Percentiles rank a stretch among this genome's conserved stretches.
Conservation (phyloP, 2,113 vertebrate species). For the Jacana jacana region DNA sequence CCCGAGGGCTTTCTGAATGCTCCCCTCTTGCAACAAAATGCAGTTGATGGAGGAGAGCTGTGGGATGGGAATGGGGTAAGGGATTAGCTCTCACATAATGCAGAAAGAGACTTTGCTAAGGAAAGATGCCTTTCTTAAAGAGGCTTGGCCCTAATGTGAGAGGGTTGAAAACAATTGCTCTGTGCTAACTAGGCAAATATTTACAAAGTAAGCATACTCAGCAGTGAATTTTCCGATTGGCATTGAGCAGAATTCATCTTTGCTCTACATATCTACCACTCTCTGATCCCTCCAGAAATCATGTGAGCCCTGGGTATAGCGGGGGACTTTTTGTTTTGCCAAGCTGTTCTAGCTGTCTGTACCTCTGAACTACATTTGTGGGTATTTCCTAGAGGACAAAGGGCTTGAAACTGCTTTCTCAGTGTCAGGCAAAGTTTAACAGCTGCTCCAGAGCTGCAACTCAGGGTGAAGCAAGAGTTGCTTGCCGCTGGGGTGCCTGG, state of each 20-base stretch:
- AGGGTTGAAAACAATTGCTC: neutral
- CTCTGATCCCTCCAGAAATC: conserved; percentile 5
- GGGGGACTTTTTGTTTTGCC: neutral
- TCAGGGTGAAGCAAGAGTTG: neutral
- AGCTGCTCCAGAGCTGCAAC: neutral
- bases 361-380: conserved; percentile 54
- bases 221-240: neutral
- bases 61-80: neutral
- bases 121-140: neutral
- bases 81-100: conserved; percentile 2
- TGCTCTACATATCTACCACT: conserved; percentile 20
- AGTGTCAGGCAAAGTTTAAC: conserved; percentile 7
- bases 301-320: neutral
- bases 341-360: neutral
- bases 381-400: conserved; percentile 42
- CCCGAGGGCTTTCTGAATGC: neutral
- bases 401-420: conserved; percentile 13
- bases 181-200: conserved; percentile 10
- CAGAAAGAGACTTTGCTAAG: neutral
- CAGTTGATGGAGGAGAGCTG: neutral
- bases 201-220: neutral
- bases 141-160: neutral
- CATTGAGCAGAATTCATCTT: conserved; percentile 18
- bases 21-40: neutral
- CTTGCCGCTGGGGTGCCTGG: neutral